Evolutionary conservation across 2,888 invertebrate species (phyloP), one percentile per base, ranked within the genome.

Genomic region (Tinea trinotella): DNA sequence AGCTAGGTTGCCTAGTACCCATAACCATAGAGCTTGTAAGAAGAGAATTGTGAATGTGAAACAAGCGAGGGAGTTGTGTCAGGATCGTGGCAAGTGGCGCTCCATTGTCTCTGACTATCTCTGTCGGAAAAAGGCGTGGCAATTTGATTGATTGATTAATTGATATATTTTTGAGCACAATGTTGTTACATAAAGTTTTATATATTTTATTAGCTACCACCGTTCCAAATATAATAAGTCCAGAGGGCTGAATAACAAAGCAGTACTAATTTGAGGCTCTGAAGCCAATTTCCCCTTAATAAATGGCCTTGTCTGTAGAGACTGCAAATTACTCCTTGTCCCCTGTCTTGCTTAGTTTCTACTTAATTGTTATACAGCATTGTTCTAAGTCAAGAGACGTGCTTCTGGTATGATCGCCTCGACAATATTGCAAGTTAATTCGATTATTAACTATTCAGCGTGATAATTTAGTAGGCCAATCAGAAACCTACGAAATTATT

Each of bases 281-380:
- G 65, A 22, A 60, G 61, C 64, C 69, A 75, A 74, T 75, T 75
- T 72, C 59, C 55, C 61, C 55, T 60, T 70, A 71, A 68, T 73
- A 71, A 73, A 72, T 70, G 67, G 69, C 57, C 59, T 60, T 57
- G 56, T 58, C 55, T 57, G 59, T 59, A 59, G 60, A 59, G 53
- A 24, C 61, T 61, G 57, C 56, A 54, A 66, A 67, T 66, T 64
- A 65, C 61, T 57, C 56, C 58, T 57, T n/a, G 50, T 46, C 46
- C 24, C 20, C 24, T 50, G 24, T 24, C 50, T 50, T 50, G 46
- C 46, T 46, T 46, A 46, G 46, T 46, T 40, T 15, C 48, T 53
- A 57, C 24, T 50, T 58, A 59, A 59, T 59, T 58, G 55, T 56
- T 53, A 52, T 40, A 40, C 40, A 40, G n/a, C 35, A 35, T 4